Conservation (phyloP, 2,888 invertebrate species). For the Dryobota labecula region DNA sequence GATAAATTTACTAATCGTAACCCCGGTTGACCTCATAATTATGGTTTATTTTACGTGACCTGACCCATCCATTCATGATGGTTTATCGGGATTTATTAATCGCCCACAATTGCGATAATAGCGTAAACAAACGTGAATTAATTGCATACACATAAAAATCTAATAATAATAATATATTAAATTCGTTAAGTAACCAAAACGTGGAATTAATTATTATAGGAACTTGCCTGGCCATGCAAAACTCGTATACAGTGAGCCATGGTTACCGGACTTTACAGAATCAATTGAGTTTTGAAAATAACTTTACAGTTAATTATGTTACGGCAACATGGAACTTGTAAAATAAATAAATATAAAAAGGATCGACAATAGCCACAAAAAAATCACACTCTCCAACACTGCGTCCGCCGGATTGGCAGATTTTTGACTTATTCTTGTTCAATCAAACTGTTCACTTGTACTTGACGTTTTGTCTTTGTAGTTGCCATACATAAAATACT, state of each 20-base stretch:
- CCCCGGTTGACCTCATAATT: conserved; percentile 75
- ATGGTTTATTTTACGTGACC: conserved; percentile 75
- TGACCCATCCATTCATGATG: conserved; percentile 79
- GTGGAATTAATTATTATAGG: conserved; percentile 71
- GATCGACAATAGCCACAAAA: conserved; percentile 24
- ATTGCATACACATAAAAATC: conserved; percentile 24
- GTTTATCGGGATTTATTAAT: conserved; percentile 72
- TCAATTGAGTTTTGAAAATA: conserved; percentile 71
- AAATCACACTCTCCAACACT: conserved; percentile 66
- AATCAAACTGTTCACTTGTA: neutral
- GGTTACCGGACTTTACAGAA: conserved; percentile 87
- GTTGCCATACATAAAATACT: conserved; percentile 40
- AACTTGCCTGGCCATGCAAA: conserved; percentile 94
- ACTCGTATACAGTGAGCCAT: conserved; percentile 95
- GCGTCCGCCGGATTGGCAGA: conserved; percentile 70
- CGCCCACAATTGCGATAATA: conserved; percentile 72
- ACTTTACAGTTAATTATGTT: conserved; percentile 74
- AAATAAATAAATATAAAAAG: conserved; percentile 66
- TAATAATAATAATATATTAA: conserved; percentile 28
- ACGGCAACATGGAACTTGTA: conserved; percentile 84
- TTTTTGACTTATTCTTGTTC: conserved; percentile 38
- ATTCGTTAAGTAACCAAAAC: conserved; percentile 58
- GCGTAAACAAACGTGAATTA: conserved; percentile 78
- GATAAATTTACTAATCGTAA: conserved; percentile 59
- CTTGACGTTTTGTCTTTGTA: conserved; percentile 32